phyloP scores from a whole-genome alignment of 1,140 invertebrate genomes.

The Mesaphorura yosii region DNA sequence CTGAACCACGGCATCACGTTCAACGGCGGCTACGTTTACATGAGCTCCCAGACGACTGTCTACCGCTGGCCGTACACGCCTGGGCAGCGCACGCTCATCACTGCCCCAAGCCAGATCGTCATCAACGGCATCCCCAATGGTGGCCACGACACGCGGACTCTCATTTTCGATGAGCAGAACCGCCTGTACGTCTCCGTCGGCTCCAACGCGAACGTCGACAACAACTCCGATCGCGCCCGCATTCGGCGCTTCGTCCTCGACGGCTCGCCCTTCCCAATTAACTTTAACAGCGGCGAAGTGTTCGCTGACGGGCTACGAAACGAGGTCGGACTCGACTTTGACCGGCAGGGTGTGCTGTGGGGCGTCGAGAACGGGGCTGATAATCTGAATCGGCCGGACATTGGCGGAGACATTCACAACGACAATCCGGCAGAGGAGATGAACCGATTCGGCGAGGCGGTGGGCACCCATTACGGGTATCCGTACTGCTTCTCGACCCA shows the following conservation, averaged over 20 bases:
- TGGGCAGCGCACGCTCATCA: not conserved
- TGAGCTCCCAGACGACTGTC: slow-evolving; percentile 1
- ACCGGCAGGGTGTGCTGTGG: slow-evolving; percentile 17
- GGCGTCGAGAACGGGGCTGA: slow-evolving; percentile 26
- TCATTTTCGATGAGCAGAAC: not conserved
- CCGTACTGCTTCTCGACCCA: slow-evolving; percentile 23
- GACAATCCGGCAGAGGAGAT: slow-evolving; percentile 27
- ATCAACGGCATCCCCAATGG: slow-evolving; percentile 5
- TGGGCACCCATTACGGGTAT: slow-evolving; percentile 24
- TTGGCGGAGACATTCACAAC: slow-evolving; percentile 28
- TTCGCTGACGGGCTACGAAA: slow-evolving; percentile 27
- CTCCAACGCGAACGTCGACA: slow-evolving; percentile 11
- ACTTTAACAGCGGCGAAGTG: slow-evolving; percentile 9
- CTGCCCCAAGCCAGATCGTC: slow-evolving; percentile 5
- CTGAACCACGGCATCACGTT: slow-evolving; percentile 10
- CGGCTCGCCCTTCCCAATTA: not conserved
- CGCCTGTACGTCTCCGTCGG: slow-evolving; percentile 14
- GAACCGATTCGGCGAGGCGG: slow-evolving; percentile 16
- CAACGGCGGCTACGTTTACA: slow-evolving; percentile 13
- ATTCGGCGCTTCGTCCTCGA: slow-evolving; percentile 12
- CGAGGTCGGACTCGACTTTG: slow-evolving; percentile 25
- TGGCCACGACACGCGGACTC: slow-evolving; percentile 10
- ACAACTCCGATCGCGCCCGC: slow-evolving; percentile 7
- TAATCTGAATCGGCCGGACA: slow-evolving; percentile 17
- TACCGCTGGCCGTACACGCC: slow-evolving; percentile 18